phyloP scores from a whole-genome alignment of 1,140 invertebrate genomes.

The Drosophila varians region DNA sequence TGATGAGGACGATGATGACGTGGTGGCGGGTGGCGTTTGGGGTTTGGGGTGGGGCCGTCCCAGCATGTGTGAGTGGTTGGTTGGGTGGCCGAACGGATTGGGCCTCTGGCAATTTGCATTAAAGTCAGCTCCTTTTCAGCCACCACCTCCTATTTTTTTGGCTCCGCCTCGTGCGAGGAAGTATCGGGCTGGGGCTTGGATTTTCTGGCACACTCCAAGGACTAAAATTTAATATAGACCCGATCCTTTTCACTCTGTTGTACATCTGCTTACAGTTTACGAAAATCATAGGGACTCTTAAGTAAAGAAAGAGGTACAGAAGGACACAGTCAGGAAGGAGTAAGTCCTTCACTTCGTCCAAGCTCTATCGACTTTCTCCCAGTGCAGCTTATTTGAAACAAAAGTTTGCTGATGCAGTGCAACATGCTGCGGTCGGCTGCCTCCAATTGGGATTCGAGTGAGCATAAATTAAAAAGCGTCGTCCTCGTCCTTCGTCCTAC shows the following conservation, averaged over 20 bases:
- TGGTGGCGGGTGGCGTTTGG: constrained; percentile 16
- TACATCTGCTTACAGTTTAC: background rate
- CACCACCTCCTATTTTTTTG: constrained; percentile 25
- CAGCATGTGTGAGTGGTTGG: constrained; percentile 5
- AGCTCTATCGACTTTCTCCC: background rate
- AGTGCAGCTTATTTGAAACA: constrained; percentile 17
- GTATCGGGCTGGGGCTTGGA: too few species aligned
- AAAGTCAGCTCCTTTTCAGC: constrained; percentile 56
- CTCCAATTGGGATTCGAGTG: constrained; percentile 75
- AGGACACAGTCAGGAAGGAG: too few species aligned
- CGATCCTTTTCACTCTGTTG: background rate
- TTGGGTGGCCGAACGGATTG: constrained; percentile 16
- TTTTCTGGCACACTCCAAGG: constrained; percentile 25
- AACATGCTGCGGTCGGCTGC: constrained; percentile 76
- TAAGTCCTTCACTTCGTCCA: too few species aligned
- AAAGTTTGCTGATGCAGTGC: constrained; percentile 59
- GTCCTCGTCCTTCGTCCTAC: too few species aligned
- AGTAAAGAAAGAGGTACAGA: too few species aligned
- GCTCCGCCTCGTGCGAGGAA: constrained; percentile 10
- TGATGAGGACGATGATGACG: constrained; percentile 21
- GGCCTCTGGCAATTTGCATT: constrained; percentile 75
- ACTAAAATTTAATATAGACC: constrained; percentile 6
- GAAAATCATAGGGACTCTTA: too few species aligned
- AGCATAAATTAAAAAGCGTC: constrained; percentile 77
- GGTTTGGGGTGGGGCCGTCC: constrained; percentile 14